A percentile compares a stretch with the other conserved stretches of the same genome.
These are phyloP conservation scores for Chironomus riparius DNA, from an alignment of 2,888 invertebrate species.

Conservation along the genomic window DNA sequence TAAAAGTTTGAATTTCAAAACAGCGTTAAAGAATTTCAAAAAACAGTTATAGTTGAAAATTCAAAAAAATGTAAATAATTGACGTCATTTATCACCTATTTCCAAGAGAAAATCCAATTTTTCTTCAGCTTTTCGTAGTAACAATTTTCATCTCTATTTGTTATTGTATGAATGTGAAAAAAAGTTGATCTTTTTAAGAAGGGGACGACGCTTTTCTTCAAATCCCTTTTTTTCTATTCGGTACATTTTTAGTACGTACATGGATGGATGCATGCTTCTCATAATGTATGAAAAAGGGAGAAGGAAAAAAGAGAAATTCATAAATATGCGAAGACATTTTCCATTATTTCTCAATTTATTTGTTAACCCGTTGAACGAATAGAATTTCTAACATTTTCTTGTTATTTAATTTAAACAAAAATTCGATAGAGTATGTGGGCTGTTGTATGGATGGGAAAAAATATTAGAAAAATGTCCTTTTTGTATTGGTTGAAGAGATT, in stretches of 20 bases:
- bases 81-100: no score
- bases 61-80: no score
- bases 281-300: not conserved
- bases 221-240: not conserved
- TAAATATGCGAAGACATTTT: conserved; percentile 12
- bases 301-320: not conserved
- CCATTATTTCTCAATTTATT: conserved; percentile 22
- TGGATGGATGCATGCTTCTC: not conserved
- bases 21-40: no score
- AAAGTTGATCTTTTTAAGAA: not conserved
- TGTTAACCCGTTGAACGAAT: conserved; percentile 1
- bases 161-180: not conserved
- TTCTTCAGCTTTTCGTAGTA: not conserved
- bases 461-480: no score
- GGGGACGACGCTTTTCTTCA: not conserved
- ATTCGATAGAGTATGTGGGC: not conserved
- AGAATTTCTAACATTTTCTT: not conserved
- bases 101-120: conserved; percentile 17
- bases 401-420: conserved; percentile 11
- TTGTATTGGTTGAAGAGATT: no score
- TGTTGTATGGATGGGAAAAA: no score
- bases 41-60: no score
- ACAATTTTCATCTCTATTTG: not conserved
- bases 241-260: not conserved
- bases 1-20: no score